Evolutionary conservation across 2,888 invertebrate species (phyloP).

Genomic region (Julus scanicus): DNA sequence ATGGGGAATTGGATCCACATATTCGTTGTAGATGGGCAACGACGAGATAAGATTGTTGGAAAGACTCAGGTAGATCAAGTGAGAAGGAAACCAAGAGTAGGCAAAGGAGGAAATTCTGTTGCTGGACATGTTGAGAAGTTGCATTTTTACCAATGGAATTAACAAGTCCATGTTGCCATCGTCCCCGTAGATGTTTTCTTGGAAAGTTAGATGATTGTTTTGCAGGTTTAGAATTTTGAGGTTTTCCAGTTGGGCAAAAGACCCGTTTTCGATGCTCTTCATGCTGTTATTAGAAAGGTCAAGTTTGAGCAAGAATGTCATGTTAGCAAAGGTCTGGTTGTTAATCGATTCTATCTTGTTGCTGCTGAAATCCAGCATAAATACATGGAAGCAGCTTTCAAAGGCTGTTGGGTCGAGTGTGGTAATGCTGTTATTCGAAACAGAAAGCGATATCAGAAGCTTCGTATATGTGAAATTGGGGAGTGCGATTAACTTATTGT

Average conservation of each 20-base stretch:
- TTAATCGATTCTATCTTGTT: neutral
- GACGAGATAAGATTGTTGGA: slow-evolving; percentile 3
- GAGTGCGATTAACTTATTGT: slow-evolving; percentile 6
- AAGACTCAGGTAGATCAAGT: slow-evolving; percentile 12
- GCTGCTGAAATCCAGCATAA: slow-evolving; percentile 1
- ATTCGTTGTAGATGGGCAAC: neutral
- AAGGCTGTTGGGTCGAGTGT: neutral
- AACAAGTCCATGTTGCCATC: slow-evolving; percentile 47
- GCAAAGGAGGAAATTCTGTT: neutral
- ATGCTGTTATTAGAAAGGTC: slow-evolving; percentile 28
- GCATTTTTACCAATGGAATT: neutral
- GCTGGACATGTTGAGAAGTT: slow-evolving; percentile 46
- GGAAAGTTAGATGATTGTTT: slow-evolving; percentile 17
- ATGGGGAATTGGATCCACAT: neutral
- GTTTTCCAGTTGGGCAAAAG: neutral
- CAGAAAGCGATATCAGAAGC: neutral
- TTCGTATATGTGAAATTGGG: neutral
- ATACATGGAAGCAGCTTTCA: neutral
- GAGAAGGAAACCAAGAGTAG: slow-evolving; percentile 50
- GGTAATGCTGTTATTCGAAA: slow-evolving; percentile 31
- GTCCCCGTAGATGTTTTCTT: slow-evolving; percentile 32
- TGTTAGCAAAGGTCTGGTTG: neutral
- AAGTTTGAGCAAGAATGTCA: slow-evolving; percentile 4
- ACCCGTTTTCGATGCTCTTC: neutral
- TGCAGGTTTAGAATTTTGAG: slow-evolving; percentile 38